A percentile compares a stretch with the other conserved stretches of the same genome.
Conservation (phyloP, 2,113 vertebrate genomes). For the Paralichthys olivaceus region DNA sequence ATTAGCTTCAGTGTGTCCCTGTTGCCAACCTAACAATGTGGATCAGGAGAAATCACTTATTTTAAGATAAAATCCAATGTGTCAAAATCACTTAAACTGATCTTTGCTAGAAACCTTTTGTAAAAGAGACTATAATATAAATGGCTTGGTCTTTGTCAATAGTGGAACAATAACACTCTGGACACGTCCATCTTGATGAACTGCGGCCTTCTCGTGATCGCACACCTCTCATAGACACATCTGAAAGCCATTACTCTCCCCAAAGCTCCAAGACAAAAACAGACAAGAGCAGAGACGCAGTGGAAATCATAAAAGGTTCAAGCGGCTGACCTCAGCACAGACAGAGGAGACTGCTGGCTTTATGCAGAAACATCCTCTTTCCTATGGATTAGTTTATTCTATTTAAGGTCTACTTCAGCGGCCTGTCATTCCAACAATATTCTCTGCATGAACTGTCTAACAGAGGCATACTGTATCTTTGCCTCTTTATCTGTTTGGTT, state of each 20-base stretch:
- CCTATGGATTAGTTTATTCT: conserved; percentile 74
- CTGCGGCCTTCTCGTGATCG: conserved; percentile 13
- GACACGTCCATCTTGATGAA: conserved; percentile 46
- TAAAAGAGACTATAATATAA: conserved; percentile 8
- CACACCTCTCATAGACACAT: conserved; percentile 49
- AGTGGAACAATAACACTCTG: conserved; percentile 18
- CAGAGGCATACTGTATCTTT: conserved; percentile 26
- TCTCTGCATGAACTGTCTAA: conserved; percentile 42
- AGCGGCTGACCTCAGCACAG: conserved; percentile 56
- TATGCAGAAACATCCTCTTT: conserved; percentile 57
- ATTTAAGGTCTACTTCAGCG: conserved; percentile 21
- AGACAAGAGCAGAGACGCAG: conserved; percentile 8
- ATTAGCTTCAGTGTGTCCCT: neutral
- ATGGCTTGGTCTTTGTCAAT: conserved; percentile 17
- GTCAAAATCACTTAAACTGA: conserved; percentile 16
- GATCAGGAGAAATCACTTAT: neutral
- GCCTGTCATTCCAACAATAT: conserved; percentile 45
- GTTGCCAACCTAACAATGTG: neutral
- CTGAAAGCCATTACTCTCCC: conserved; percentile 69
- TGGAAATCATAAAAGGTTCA: conserved; percentile 57
- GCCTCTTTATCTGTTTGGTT: conserved; percentile 18
- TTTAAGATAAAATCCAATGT: conserved; percentile 18
- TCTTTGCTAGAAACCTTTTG: conserved; percentile 2
- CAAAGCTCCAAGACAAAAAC: conserved; percentile 32
- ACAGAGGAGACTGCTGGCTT: conserved; percentile 48